A percentile compares a stretch with the other conserved stretches of the same genome.
Evolutionary conservation across 2,113 vertebrate genomes (phyloP).

Genomic region (Lutjanus erythropterus): DNA sequence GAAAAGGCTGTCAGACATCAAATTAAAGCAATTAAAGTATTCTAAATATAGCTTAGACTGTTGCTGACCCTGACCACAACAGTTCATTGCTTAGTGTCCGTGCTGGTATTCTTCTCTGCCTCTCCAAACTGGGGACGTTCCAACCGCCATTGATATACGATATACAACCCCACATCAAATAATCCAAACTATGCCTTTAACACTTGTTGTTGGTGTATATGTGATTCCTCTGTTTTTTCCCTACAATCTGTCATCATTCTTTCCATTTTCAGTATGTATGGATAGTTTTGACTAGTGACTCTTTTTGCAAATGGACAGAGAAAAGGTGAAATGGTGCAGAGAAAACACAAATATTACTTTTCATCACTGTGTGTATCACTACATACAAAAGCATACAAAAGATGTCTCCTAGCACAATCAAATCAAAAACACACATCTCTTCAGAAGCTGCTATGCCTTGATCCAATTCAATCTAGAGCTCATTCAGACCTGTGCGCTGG

Average conservation of each 20-base stretch:
- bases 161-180: too few species aligned
- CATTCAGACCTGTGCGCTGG: conserved; percentile 65
- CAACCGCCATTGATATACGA: too few species aligned
- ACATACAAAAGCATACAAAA: conserved; percentile 6
- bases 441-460: conserved; percentile 52
- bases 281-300: not conserved
- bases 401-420: conserved; percentile 12
- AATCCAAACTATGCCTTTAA: too few species aligned
- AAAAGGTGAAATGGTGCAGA: not conserved
- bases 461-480: conserved; percentile 74
- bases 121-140: too few species aligned
- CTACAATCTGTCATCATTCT: not conserved
- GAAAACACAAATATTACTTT: not conserved
- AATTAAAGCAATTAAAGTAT: too few species aligned
- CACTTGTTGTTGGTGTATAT: not conserved
- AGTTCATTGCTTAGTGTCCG: too few species aligned
- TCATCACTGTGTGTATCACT: not conserved
- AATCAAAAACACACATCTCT: conserved; percentile 58
- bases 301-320: not conserved
- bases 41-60: too few species aligned
- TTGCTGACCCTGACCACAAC: too few species aligned
- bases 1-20: too few species aligned
- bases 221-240: not conserved
- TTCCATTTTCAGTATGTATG: not conserved
- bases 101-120: too few species aligned